phyloP scores from a whole-genome alignment of 2,888 invertebrate genomes.

The Acanthococcus lagerstroemiae region DNA sequence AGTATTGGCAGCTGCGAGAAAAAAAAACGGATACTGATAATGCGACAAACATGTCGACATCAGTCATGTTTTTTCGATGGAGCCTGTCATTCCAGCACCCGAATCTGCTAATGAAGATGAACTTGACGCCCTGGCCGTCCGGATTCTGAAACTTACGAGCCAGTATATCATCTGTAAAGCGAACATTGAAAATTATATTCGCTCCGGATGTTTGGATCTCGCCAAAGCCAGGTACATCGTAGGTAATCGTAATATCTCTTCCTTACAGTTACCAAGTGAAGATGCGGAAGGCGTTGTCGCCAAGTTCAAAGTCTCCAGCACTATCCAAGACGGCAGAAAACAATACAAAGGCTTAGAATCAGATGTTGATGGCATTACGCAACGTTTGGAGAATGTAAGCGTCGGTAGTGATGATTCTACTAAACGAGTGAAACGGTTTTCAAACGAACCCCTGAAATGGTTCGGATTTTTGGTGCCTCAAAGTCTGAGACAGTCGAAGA shows the following conservation, averaged over 20 bases:
- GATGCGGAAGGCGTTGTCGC: conserved; percentile 16
- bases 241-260: conserved; percentile 59
- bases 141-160: conserved; percentile 61
- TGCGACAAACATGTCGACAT: no score
- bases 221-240: conserved; percentile 71
- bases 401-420: conserved; percentile 37
- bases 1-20: no score
- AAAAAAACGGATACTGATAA: no score
- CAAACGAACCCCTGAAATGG: conserved; percentile 64
- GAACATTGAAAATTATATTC: conserved; percentile 49
- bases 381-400: not conserved
- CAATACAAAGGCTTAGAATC: conserved; percentile 1
- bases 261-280: conserved; percentile 60
- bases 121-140: conserved; percentile 59
- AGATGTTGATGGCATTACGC: not conserved
- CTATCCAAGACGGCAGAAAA: not conserved
- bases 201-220: conserved; percentile 55
- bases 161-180: conserved; percentile 58
- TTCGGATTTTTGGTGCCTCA: conserved; percentile 78
- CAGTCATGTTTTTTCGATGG: no score
- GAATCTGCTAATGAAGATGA: no score
- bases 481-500: conserved; percentile 63
- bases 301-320: conserved; percentile 27
- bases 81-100: no score
- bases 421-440: conserved; percentile 27